phyloP scores from a whole-genome alignment of 2,888 invertebrate species.

The Ormyrus rosae region DNA sequence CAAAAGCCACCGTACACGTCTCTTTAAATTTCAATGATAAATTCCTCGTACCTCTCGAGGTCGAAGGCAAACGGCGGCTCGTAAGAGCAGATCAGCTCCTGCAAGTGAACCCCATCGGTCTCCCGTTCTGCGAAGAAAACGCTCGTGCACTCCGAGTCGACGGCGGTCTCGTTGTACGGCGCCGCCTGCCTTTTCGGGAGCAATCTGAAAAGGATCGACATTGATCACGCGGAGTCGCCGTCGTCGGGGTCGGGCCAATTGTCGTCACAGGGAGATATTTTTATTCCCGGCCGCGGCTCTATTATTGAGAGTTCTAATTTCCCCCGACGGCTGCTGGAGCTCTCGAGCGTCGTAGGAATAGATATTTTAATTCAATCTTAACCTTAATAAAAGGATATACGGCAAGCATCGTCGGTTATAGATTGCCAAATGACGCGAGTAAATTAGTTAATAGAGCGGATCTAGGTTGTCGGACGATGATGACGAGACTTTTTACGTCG shows the following conservation, averaged over 20 bases:
- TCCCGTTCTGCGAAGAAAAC: background rate
- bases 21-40: background rate
- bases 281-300: conserved; percentile 23
- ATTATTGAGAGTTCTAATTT: conserved; percentile 51
- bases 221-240: background rate
- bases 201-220: conserved; percentile 42
- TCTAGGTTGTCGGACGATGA: background rate
- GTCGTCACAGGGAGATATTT: conserved; percentile 35
- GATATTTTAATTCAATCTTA: conserved; percentile 38
- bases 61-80: conserved; percentile 14
- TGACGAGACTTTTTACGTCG: no score
- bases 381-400: conserved; percentile 10
- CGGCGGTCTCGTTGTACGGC: background rate
- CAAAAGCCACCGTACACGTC: background rate
- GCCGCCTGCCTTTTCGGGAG: conserved; percentile 5
- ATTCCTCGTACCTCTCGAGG: conserved; percentile 13
- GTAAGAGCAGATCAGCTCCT: conserved; percentile 23
- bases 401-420: background rate
- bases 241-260: background rate
- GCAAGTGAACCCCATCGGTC: background rate
- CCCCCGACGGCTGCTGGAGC: no score
- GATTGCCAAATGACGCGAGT: background rate
- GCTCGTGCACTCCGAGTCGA: conserved; percentile 14
- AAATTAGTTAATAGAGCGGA: conserved; percentile 1
- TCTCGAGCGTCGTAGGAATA: conserved; percentile 8